Evolutionary conservation across 2,888 invertebrate species (phyloP).

Genomic region (Sesamia inferens): DNA sequence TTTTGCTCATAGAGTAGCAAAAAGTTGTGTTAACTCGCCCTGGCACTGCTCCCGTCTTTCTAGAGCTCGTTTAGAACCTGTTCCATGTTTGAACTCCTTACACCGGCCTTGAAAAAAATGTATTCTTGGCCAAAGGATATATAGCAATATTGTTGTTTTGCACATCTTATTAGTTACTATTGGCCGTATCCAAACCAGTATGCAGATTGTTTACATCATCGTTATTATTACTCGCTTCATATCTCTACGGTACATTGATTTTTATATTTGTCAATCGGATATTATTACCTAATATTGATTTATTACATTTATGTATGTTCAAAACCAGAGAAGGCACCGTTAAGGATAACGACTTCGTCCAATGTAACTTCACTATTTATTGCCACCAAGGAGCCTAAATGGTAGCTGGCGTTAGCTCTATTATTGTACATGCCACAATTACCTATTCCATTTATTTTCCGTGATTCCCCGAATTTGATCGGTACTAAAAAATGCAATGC

Average conservation of each 20-base stretch:
- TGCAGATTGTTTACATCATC: constrained; percentile 9
- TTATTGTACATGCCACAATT: not conserved
- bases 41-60: constrained; percentile 6
- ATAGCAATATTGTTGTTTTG: constrained; percentile 19
- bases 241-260: constrained; percentile 12
- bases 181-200: constrained; percentile 24
- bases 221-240: constrained; percentile 6
- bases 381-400: not conserved
- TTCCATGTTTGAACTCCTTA: constrained; percentile 31
- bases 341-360: constrained; percentile 39
- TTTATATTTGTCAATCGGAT: constrained; percentile 10
- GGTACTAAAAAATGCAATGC: not conserved
- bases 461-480: not conserved
- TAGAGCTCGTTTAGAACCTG: constrained; percentile 27
- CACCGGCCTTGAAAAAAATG: not conserved
- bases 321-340: constrained; percentile 25
- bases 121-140: constrained; percentile 10
- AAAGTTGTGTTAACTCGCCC: not conserved
- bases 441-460: not conserved
- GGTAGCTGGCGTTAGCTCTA: not conserved
- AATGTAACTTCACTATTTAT: constrained; percentile 29
- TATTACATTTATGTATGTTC: not conserved
- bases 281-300: constrained; percentile 2
- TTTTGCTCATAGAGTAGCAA: constrained; percentile 6
- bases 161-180: constrained; percentile 10